These are phyloP conservation scores for Dioctria linearis DNA, from an alignment of 2,888 invertebrate species.

Conservation along the genomic window DNA sequence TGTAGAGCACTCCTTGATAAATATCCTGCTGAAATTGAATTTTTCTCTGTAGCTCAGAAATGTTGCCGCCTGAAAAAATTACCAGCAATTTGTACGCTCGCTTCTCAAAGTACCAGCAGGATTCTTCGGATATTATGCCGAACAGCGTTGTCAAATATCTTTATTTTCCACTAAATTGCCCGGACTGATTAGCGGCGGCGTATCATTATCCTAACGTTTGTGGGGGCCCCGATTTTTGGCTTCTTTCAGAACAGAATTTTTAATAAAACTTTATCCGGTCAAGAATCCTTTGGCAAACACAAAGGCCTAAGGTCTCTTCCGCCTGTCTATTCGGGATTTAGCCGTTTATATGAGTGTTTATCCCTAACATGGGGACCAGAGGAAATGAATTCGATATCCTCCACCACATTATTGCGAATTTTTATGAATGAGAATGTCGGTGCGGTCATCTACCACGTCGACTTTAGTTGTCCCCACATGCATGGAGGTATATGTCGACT, in stretches of 20 bases:
- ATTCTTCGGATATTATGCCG: constrained; percentile 28
- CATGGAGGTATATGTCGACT: constrained; percentile 15
- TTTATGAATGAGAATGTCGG: constrained; percentile 49
- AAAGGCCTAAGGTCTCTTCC: constrained; percentile 48
- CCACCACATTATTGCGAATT: constrained; percentile 50
- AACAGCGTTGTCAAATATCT: constrained; percentile 50
- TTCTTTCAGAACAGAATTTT: constrained; percentile 38
- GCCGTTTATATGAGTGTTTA: constrained; percentile 43
- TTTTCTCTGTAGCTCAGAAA: constrained; percentile 44
- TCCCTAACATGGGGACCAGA: constrained; percentile 35
- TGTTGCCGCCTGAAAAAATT: constrained; percentile 45
- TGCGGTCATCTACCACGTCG: constrained; percentile 38
- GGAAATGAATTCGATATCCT: constrained; percentile 54
- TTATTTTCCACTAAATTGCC: constrained; percentile 52
- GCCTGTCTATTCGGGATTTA: constrained; percentile 31
- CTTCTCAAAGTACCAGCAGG: background rate
- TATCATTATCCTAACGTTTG: constrained; percentile 43
- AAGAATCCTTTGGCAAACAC: constrained; percentile 50
- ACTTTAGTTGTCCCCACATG: constrained; percentile 34
- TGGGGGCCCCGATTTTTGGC: constrained; percentile 19
- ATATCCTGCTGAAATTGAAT: constrained; percentile 50
- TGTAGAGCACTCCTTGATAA: constrained; percentile 43
- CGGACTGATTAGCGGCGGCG: constrained; percentile 49
- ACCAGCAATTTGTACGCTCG: constrained; percentile 50
- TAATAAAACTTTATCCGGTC: constrained; percentile 50